Conservation (phyloP, 2,797 vertebrate genomes). For the Gila robusta region DNA sequence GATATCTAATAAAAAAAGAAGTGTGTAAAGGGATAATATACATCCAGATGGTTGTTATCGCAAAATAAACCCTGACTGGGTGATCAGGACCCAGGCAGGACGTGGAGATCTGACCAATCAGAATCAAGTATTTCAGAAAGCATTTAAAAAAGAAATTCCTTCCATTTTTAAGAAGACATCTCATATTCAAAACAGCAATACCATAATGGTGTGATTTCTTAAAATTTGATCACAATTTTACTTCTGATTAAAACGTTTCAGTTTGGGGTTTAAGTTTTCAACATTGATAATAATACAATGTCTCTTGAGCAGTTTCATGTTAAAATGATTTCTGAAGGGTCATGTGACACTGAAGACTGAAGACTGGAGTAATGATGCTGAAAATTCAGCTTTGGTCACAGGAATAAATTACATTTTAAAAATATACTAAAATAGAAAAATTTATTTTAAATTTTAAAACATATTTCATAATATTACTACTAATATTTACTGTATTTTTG, state of each 20-base stretch:
- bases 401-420: too few relatives aligned
- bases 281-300: too few relatives aligned
- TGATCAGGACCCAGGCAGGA: background rate
- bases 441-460: too few relatives aligned
- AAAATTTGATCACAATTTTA: background rate
- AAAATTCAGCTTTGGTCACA: too few relatives aligned
- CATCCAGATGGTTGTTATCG: background rate
- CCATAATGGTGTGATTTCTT: background rate
- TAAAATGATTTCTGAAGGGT: too few relatives aligned
- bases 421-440: too few relatives aligned
- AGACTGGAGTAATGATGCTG: too few relatives aligned
- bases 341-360: too few relatives aligned
- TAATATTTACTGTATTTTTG: too few relatives aligned
- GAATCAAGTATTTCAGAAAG: background rate
- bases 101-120: background rate
- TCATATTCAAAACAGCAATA: background rate
- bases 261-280: background rate
- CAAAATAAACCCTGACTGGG: background rate
- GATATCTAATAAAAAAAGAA: background rate
- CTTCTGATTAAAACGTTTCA: background rate
- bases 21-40: background rate
- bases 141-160: background rate
- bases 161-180: background rate
- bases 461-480: too few relatives aligned
- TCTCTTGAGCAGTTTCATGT: too few relatives aligned